Percentiles rank a stretch among this genome's conserved stretches.
Evolutionary conservation across 2,888 invertebrate genomes (phyloP).

Genomic region (Apoda limacodes): DNA sequence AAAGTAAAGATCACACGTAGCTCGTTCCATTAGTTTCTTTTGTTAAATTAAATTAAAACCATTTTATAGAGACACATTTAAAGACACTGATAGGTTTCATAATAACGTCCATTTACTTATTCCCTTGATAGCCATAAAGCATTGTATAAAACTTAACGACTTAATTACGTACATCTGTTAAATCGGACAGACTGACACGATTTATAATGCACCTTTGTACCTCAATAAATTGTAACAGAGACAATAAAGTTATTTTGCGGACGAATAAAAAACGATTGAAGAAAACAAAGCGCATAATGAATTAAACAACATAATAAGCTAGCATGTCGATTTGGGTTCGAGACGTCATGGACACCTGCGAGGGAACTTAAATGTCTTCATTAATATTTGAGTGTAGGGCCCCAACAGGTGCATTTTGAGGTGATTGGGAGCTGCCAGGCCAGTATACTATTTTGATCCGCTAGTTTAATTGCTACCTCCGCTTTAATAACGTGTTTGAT

Average conservation of each 20-base stretch:
- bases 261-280: slow-evolving; percentile 41
- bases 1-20: no score
- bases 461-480: slow-evolving; percentile 19
- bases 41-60: slow-evolving; percentile 39
- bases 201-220: slow-evolving; percentile 57
- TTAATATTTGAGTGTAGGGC: slow-evolving; percentile 45
- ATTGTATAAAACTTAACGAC: slow-evolving; percentile 51
- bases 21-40: slow-evolving; percentile 26
- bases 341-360: slow-evolving; percentile 51
- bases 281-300: slow-evolving; percentile 66
- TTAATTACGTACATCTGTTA: slow-evolving; percentile 67
- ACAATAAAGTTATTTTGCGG: slow-evolving; percentile 56
- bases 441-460: slow-evolving; percentile 4
- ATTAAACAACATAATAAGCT: slow-evolving; percentile 61
- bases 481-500: slow-evolving; percentile 23
- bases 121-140: slow-evolving; percentile 44
- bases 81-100: no score
- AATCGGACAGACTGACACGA: slow-evolving; percentile 41
- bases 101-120: slow-evolving; percentile 30
- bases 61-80: no score
- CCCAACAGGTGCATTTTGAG: slow-evolving; percentile 52
- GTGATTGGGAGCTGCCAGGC: slow-evolving; percentile 36
- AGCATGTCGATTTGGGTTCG: slow-evolving; percentile 35
- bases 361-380: slow-evolving; percentile 55
- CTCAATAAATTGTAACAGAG: slow-evolving; percentile 49